Conservation (phyloP, 2,113 vertebrate genomes). For the Acrocephalus arundinaceus region DNA sequence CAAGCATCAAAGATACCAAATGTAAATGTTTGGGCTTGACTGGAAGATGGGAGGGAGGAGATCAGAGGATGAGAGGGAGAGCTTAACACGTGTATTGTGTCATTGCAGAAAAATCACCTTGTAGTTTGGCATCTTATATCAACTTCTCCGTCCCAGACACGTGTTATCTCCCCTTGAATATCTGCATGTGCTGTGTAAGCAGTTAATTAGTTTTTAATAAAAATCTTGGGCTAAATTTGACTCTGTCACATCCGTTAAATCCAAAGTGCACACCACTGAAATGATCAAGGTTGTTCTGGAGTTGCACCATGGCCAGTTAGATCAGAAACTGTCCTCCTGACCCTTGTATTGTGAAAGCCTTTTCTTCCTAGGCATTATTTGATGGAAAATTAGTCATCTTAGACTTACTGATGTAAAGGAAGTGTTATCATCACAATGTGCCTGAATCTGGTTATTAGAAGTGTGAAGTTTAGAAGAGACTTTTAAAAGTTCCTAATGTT, state of each 20-base stretch:
- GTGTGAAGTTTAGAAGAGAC: neutral
- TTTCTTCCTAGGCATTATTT: neutral
- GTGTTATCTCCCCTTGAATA: neutral
- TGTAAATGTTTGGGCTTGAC: accelerated
- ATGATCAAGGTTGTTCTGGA: neutral
- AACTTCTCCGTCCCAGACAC: neutral
- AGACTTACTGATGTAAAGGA: neutral
- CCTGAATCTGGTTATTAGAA: neutral
- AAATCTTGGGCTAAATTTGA: neutral
- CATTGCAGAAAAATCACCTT: neutral
- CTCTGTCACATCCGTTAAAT: neutral
- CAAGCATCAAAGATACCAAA: neutral
- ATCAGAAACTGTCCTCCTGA: neutral
- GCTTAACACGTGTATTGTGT: neutral
- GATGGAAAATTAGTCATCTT: neutral
- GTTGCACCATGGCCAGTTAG: neutral
- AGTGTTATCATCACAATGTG: neutral
- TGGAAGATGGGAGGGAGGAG: neutral
- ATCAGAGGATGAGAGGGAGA: neutral
- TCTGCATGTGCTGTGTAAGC: neutral
- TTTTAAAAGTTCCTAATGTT: neutral
- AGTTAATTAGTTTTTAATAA: neutral
- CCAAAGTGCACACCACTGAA: neutral
- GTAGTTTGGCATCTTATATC: neutral
- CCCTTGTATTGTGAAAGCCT: accelerated